A percentile compares a stretch with the other conserved stretches of the same genome.
phyloP scores from a whole-genome alignment of 2,888 invertebrate species.

The Eupithecia inturbata region DNA sequence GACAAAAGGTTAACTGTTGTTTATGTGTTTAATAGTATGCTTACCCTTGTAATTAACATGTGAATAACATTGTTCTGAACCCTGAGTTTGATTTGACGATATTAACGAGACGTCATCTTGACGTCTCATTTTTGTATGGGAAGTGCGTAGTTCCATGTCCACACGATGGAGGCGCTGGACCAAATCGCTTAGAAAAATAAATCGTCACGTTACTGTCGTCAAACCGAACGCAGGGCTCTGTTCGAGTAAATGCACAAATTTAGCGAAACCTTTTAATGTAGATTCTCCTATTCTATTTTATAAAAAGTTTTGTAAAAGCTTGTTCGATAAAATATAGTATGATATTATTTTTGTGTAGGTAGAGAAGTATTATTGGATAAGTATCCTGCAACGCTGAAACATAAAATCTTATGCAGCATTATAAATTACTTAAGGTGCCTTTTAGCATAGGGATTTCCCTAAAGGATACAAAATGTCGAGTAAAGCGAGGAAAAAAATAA shows the following conservation, averaged over 20 bases:
- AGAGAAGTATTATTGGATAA: not conserved
- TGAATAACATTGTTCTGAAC: not conserved
- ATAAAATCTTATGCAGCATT: not conserved
- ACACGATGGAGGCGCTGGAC: not conserved
- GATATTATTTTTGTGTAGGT: not conserved
- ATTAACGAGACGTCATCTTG: not conserved
- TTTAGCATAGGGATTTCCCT: slow-evolving; percentile 1
- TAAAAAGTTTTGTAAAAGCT: not conserved
- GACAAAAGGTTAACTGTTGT: slow-evolving; percentile 55
- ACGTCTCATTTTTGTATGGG: not conserved
- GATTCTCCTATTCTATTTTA: not conserved
- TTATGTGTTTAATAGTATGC: slow-evolving; percentile 40
- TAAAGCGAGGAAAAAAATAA: not conserved
- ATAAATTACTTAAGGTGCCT: not conserved
- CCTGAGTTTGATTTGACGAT: not conserved
- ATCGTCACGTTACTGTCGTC: not conserved
- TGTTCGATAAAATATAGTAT: not conserved
- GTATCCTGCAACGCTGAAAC: not conserved
- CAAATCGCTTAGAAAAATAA: not conserved
- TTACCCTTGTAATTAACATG: slow-evolving; percentile 16
- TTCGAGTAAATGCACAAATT: not conserved
- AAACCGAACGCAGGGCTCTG: not conserved
- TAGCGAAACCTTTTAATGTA: too few relatives aligned
- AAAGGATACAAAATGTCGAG: not conserved
- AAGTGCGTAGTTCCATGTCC: not conserved